phyloP scores from a whole-genome alignment of 2,797 vertebrate genomes.

The Megalops cyprinoides region DNA sequence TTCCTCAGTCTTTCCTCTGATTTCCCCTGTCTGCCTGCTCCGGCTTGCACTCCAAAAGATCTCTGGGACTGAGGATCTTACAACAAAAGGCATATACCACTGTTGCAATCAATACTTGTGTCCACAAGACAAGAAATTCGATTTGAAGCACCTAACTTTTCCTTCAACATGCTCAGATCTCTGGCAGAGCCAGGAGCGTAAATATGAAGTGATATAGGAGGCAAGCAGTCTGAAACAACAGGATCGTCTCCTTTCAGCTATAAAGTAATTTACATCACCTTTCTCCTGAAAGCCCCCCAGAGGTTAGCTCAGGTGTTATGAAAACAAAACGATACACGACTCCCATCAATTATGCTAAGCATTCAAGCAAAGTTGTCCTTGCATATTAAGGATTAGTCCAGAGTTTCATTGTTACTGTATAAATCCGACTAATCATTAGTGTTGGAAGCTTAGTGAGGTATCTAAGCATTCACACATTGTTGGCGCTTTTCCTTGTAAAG shows the following conservation, averaged over 20 bases:
- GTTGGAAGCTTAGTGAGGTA: not conserved
- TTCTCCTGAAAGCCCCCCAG: slow-evolving; percentile 3
- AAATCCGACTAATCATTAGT: too few relatives aligned
- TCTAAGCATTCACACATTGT: too few relatives aligned
- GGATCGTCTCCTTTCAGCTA: slow-evolving; percentile 10
- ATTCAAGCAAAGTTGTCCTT: not conserved
- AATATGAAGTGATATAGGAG: slow-evolving; percentile 15
- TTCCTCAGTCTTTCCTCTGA: not conserved
- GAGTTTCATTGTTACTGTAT: not conserved
- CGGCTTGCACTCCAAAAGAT: not conserved
- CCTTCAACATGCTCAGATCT: slow-evolving; percentile 23
- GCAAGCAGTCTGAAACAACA: slow-evolving; percentile 20
- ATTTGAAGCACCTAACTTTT: slow-evolving; percentile 32
- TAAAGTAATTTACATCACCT: slow-evolving; percentile 37
- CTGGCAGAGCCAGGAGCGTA: slow-evolving; percentile 28
- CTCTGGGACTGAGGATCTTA: slow-evolving; percentile 9
- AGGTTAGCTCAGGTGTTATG: not conserved
- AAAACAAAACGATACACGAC: not conserved
- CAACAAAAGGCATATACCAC: not conserved
- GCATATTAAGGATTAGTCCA: not conserved
- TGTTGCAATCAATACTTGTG: slow-evolving; percentile 24
- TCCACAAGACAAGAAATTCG: slow-evolving; percentile 8
- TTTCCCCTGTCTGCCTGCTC: slow-evolving; percentile 5
- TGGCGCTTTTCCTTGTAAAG: too few relatives aligned
- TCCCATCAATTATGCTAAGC: not conserved